Evolutionary conservation across 2,797 vertebrate species (phyloP).

Genomic region (Octomys mimax): DNA sequence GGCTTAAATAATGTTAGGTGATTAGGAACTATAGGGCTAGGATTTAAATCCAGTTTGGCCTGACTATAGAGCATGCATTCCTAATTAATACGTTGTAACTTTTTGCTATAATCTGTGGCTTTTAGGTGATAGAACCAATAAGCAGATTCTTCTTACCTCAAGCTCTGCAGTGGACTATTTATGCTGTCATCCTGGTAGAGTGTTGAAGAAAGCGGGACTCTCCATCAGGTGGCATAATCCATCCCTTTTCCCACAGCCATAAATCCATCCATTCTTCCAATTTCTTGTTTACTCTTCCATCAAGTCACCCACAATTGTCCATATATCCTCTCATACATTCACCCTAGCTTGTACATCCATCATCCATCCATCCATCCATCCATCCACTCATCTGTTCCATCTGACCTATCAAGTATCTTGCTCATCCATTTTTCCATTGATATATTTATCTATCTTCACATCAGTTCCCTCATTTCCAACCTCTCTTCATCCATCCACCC

Average conservation of each 20-base stretch:
- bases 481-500: neutral
- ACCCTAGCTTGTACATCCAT: neutral
- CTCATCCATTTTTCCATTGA: neutral
- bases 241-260: neutral
- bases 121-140: conserved; percentile 4
- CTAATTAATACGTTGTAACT: neutral
- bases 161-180: conserved; percentile 69
- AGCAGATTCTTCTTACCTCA: conserved; percentile 77
- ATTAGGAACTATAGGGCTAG: neutral
- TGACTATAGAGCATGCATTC: neutral
- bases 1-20: neutral
- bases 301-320: neutral
- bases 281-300: neutral
- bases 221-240: conserved; percentile 41
- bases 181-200: conserved; percentile 75
- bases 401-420: neutral
- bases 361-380: neutral
- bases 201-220: conserved; percentile 55
- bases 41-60: conserved; percentile 14
- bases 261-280: neutral
- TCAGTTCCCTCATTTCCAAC: neutral
- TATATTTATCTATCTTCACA: no score
- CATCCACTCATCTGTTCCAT: neutral
- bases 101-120: neutral
- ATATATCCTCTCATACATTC: neutral